Base-by-base conservation (phyloP, 2,888 invertebrate species). In the Nemotelus nigrinus region DNA sequence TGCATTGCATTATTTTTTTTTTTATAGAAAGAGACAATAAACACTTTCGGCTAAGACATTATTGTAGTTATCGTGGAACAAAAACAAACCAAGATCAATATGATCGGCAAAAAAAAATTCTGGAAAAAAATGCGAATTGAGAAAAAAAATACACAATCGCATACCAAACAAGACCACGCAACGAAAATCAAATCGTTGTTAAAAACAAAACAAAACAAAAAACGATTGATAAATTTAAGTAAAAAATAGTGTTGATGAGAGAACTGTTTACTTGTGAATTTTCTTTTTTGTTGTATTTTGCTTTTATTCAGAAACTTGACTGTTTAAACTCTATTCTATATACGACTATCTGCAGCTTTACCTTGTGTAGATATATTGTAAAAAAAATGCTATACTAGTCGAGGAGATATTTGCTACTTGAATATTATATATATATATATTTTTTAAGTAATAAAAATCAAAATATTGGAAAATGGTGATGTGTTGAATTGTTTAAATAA, bases 331-430 rank as follows among this genome's bases (percentile, higher is more conserved):
- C 39, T 63, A 43, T 63, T 43, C 63, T 63, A 63, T 63, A 8
- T 6, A 39, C 41, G 10, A 43, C 41, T 63, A 63, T 43, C 39
- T 41, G 25, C 25, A 25, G 25, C 25, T 25, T 25, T 25, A 25
- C 25, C 25, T 25, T 25, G 25, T 25, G 25, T 25, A 25, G 25
- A 25, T 25, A 25, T 25, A 25, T 63, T 63, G 41, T 63, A 43
- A 43, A 63, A 43, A 63, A 63, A 63, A 63, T 63, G 63, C 63
- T 63, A 5, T 63, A 39, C 63, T 63, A 63, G 63, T 63, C 63
- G 25, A 10, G 41, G 10, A 63, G 43, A 63, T 63, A 63, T 63
- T 63, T 63, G 63, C 63, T 63, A 63, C 63, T 63, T 63, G 5
- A 63, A 63, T 25, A 25, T 25, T 25, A 25, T 25, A 25, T 25